These are phyloP conservation scores for Oxyruncus cristatus DNA, from an alignment of 2,113 vertebrate species.

Conservation along the genomic window DNA sequence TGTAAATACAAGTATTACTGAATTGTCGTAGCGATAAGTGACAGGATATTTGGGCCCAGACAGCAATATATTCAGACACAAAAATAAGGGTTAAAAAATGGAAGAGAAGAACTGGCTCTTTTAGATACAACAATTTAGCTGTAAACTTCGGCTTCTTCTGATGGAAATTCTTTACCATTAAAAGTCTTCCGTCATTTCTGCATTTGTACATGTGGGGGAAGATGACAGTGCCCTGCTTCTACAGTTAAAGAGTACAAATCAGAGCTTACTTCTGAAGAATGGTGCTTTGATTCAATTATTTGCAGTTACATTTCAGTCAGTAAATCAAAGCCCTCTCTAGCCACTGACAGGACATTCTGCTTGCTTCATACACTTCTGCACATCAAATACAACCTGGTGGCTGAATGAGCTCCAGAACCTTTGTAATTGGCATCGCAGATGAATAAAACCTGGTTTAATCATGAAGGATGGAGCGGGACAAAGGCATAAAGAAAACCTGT, in stretches of 20 bases:
- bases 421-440: neutral
- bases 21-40: neutral
- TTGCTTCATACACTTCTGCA: neutral
- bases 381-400: neutral
- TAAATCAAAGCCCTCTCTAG: conserved; percentile 14
- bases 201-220: neutral
- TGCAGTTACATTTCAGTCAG: neutral
- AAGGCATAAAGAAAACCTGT: neutral
- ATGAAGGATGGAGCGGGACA: neutral
- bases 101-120: neutral
- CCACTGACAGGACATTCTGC: neutral
- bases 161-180: neutral
- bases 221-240: neutral
- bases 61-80: neutral
- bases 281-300: neutral
- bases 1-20: neutral
- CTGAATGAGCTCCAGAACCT: neutral
- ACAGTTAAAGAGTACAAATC: neutral
- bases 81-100: neutral
- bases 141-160: neutral
- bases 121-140: neutral
- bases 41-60: neutral
- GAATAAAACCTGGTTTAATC: conserved; percentile 8
- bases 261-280: neutral
- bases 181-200: neutral